These are phyloP conservation scores for Drosophila mojavensis DNA, from an alignment of 1,140 invertebrate genomes.

Conservation along the genomic window DNA sequence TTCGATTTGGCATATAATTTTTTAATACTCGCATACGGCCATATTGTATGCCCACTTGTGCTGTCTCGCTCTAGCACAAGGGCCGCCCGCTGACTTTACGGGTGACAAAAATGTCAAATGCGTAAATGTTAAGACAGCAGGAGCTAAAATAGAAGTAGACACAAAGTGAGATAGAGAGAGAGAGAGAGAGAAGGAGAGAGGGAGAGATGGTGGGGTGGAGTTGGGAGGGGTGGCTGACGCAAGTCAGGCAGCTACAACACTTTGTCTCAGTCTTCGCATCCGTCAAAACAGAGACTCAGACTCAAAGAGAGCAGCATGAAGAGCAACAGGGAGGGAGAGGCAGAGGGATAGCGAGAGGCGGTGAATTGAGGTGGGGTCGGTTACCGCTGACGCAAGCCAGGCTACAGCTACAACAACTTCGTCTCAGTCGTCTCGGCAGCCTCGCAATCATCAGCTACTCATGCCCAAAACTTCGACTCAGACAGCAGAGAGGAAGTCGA, in stretches of 20 bases:
- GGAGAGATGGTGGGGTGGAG: background rate
- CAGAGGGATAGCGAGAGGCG: background rate
- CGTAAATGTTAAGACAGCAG: conserved; percentile 58
- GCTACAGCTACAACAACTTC: background rate
- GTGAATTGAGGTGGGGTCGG: background rate
- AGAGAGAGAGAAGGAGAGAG: too few relatives aligned
- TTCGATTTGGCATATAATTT: conserved; percentile 82
- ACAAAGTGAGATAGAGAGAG: too few relatives aligned
- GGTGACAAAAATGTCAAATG: conserved; percentile 81
- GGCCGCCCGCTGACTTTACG: conserved; percentile 67
- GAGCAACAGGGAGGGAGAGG: too few relatives aligned
- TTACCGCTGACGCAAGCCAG: conserved; percentile 1
- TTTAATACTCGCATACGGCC: conserved; percentile 58
- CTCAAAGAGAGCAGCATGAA: background rate
- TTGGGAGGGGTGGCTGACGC: conserved; percentile 39
- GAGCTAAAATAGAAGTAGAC: conserved; percentile 14
- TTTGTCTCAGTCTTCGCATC: background rate
- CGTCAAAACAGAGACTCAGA: background rate
- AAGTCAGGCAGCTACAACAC: conserved; percentile 21
- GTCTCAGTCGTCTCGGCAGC: background rate
- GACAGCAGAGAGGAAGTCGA: background rate
- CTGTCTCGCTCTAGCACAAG: background rate
- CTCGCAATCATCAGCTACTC: background rate
- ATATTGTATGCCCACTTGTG: background rate
- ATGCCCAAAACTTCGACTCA: too few relatives aligned